Base-by-base conservation (phyloP, 2,113 vertebrate species). In the Riparia riparia region DNA sequence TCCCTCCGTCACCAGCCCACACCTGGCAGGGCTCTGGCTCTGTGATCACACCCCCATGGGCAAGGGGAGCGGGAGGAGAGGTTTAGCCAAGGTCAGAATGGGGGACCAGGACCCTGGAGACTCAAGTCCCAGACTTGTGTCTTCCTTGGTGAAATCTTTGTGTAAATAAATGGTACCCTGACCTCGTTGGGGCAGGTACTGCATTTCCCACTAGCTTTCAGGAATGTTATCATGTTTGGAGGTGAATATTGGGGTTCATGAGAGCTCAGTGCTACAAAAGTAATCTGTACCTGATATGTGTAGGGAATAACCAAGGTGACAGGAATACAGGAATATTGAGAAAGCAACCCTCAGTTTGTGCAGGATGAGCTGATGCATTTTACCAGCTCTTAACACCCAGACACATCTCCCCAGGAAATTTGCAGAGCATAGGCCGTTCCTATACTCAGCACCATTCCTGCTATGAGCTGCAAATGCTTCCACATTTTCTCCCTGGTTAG, bases 101-200 rank as follows among this genome's bases (percentile, higher is more conserved):
- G 14, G 29, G 31, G 9, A 39, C 29, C 51, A 25, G 79, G n/a
- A 80, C 25, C 19, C 41, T 80, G 70, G 53, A 60, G 25, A 54
- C 34, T 12, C 5, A 0, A 41, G 65, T 86, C 56, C 32, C 51
- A 66, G 26, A 50, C 56, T 32, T 44, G 19, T 9, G 6, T 71
- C 44, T 54, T 89, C 51, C 56, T 89, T 68, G 18, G 29, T 63
- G 64, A 93, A 71, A 47, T 64, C 79, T 65, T 37, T 1, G 1
- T 18, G 42, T 63, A 42, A 64, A 65, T 50, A 53, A 82, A 45
- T 17, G 49, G 9, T 57, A 12, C 31, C 9, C 50, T 83, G 45
- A 28, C 25, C 29, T 82, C 0, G 0, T 6, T 1, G 3, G 34
- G 24, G 31, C n/a, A 49, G 32, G 37, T 45, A 29, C 8, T 37